Percentiles rank a stretch among this genome's conserved stretches.
Conservation (phyloP, 1,140 invertebrate species). For the Lanistes nyassanus region DNA sequence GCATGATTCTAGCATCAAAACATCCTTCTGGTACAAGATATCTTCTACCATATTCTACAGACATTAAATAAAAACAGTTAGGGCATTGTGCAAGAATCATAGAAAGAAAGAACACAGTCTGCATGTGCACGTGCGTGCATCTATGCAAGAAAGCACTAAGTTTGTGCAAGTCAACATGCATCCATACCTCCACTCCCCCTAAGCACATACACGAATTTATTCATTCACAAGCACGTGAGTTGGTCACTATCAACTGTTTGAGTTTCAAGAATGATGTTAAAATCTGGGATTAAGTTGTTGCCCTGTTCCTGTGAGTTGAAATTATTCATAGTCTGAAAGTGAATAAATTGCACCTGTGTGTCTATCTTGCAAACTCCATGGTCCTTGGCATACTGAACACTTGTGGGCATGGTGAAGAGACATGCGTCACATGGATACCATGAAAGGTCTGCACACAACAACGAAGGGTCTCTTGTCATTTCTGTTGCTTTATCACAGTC, state of each 20-base stretch:
- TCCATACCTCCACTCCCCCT: too few species aligned
- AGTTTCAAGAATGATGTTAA: too few species aligned
- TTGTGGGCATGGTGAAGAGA: slow-evolving; percentile 60
- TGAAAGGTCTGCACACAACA: slow-evolving; percentile 43
- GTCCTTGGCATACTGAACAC: slow-evolving; percentile 57
- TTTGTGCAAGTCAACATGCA: too few species aligned
- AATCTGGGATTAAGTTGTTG: too few species aligned
- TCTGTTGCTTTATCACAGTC: background rate
- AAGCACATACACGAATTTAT: too few species aligned
- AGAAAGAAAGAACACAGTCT: too few species aligned
- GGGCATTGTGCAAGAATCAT: background rate
- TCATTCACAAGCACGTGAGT: too few species aligned
- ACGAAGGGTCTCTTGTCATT: background rate
- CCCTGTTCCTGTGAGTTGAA: too few species aligned
- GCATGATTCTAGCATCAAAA: slow-evolving; percentile 46
- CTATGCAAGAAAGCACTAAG: too few species aligned
- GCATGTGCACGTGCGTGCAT: too few species aligned
- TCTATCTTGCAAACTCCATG: slow-evolving; percentile 67
- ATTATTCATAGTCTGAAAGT: too few species aligned
- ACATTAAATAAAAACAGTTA: slow-evolving; percentile 19
- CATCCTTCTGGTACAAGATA: slow-evolving; percentile 57
- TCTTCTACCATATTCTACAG: slow-evolving; percentile 58
- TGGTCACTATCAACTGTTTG: too few species aligned
- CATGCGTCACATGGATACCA: slow-evolving; percentile 55
- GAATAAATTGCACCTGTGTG: slow-evolving; percentile 47